Evolutionary conservation across 2,113 vertebrate genomes (phyloP).

Genomic region (Rhodinocichla rosea): DNA sequence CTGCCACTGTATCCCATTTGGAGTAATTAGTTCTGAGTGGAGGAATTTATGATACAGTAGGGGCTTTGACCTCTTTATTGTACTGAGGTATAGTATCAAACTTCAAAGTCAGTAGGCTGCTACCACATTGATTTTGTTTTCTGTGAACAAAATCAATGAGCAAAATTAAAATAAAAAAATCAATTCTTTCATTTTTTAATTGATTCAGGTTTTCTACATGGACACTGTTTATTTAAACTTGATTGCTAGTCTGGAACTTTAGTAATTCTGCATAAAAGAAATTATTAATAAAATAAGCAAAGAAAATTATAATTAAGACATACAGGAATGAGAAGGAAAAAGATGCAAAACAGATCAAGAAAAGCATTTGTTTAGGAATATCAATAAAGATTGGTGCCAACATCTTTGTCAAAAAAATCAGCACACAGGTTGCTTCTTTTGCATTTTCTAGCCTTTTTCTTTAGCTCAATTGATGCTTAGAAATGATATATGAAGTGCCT

Average conservation of each 20-base stretch:
- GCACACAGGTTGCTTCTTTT: neutral
- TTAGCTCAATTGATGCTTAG: neutral
- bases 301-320: neutral
- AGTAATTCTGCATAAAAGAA: neutral
- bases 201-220: neutral
- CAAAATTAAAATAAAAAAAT: slow-evolving; percentile 62
- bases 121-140: slow-evolving; percentile 68
- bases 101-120: slow-evolving; percentile 43
- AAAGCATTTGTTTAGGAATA: neutral
- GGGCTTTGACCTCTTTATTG: slow-evolving; percentile 54
- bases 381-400: neutral
- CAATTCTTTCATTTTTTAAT: slow-evolving; percentile 38
- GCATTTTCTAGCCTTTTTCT: neutral
- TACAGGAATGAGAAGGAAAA: neutral
- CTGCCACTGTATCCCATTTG: slow-evolving; percentile 34
- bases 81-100: slow-evolving; percentile 45
- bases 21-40: slow-evolving; percentile 59
- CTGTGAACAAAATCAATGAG: slow-evolving; percentile 57
- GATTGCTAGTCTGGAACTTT: neutral
- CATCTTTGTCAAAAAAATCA: neutral
- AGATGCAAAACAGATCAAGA: neutral
- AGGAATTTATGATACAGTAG: slow-evolving; percentile 40
- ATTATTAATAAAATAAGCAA: neutral
- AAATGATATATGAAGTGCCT: neutral
- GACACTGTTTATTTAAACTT: slow-evolving; percentile 37